Percentiles rank a stretch among this genome's conserved stretches.
These are phyloP conservation scores for Macaca fascicularis DNA, from an alignment of 2,113 vertebrate genomes.

Conservation along the genomic window DNA sequence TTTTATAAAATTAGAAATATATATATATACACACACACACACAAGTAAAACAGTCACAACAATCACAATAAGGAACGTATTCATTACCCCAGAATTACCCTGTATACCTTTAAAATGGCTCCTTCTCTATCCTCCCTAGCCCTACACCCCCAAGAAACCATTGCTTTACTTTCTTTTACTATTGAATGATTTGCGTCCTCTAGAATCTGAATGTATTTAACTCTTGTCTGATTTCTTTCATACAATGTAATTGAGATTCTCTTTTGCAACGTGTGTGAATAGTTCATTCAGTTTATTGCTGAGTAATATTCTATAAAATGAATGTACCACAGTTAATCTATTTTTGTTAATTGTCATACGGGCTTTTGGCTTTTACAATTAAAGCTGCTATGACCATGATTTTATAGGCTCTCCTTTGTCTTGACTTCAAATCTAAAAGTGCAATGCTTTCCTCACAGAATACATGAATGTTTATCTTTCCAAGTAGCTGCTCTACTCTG, in stretches of 20 bases:
- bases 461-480: background rate
- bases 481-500: background rate
- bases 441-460: background rate
- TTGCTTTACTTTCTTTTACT: background rate
- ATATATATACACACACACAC: accelerated
- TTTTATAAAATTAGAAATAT: background rate
- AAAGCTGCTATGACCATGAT: background rate
- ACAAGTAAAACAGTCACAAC: background rate
- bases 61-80: background rate
- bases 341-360: background rate
- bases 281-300: background rate
- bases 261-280: background rate
- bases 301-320: background rate
- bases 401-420: background rate
- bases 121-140: no score
- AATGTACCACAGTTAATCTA: background rate
- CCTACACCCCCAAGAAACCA: background rate
- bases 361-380: background rate
- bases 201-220: no score
- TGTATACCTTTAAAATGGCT: no score
- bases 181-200: background rate
- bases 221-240: background rate
- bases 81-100: accelerated
- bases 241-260: background rate
- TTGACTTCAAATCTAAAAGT: background rate